Evolutionary conservation across 2,113 vertebrate species (phyloP).

Genomic region (Sitta europaea): DNA sequence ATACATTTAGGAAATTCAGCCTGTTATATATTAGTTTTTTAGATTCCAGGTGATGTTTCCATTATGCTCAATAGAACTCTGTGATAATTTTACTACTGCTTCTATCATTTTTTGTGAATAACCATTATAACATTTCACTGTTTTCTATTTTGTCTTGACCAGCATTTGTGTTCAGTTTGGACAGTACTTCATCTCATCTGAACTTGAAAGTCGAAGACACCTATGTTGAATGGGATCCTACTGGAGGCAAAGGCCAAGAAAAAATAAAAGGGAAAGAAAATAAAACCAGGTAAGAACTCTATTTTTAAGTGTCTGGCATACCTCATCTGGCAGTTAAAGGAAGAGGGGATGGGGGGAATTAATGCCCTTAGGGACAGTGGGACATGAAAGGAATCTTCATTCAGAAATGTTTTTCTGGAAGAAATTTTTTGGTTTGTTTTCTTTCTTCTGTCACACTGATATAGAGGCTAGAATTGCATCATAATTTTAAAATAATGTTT

Average conservation of each 20-base stretch:
- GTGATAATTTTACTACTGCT: neutral
- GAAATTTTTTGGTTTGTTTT: neutral
- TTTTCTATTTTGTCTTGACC: conserved; percentile 33
- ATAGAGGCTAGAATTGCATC: neutral
- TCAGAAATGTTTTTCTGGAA: neutral
- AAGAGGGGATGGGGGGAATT: neutral
- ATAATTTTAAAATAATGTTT: neutral
- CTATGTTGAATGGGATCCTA: conserved; percentile 89
- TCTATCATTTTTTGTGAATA: neutral
- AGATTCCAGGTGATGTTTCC: neutral
- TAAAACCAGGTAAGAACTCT: conserved; percentile 81
- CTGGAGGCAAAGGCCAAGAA: conserved; percentile 87
- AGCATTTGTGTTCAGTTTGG: conserved; percentile 88
- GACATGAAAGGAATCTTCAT: neutral
- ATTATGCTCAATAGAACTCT: neutral
- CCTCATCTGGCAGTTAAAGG: neutral
- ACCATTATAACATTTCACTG: neutral
- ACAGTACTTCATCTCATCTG: conserved; percentile 83
- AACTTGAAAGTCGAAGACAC: conserved; percentile 88
- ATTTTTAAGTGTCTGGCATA: neutral
- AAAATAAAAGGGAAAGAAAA: conserved; percentile 88
- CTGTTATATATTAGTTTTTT: neutral
- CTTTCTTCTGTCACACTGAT: neutral
- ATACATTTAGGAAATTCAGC: neutral
- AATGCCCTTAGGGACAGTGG: neutral